A percentile compares a stretch with the other conserved stretches of the same genome.
phyloP scores from a whole-genome alignment of 2,797 vertebrate species.

The Siniperca obscura region DNA sequence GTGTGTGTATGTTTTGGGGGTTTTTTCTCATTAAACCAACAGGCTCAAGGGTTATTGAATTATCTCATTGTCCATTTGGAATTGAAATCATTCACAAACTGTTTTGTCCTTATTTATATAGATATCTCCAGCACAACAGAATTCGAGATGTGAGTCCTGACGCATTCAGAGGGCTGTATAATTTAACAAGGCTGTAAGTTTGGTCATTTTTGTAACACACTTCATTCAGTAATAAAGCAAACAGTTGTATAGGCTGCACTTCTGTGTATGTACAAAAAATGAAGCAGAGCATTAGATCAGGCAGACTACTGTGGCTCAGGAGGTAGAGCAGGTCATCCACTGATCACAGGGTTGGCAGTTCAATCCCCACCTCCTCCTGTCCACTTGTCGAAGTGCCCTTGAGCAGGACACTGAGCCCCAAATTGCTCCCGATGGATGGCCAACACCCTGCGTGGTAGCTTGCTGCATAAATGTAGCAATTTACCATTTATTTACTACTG shows the following conservation, averaged over 20 bases:
- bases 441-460: no score
- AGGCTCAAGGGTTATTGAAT: background rate
- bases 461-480: no score
- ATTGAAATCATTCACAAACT: background rate
- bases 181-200: conserved; percentile 94
- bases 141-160: conserved; percentile 87
- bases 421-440: no score
- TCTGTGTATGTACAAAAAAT: background rate
- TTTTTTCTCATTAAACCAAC: background rate
- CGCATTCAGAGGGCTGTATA: conserved; percentile 92
- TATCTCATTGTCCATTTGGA: background rate
- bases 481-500: no score
- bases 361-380: no score
- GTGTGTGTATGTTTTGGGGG: background rate
- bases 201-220: background rate
- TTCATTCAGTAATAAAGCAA: background rate
- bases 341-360: no score
- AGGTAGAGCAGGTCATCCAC: no score
- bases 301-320: background rate
- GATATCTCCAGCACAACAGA: conserved; percentile 93
- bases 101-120: conserved; percentile 55
- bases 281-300: background rate
- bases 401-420: no score
- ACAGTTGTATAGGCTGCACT: background rate
- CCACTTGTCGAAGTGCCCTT: no score